Base-by-base conservation (phyloP, 2,797 vertebrate genomes). In the Carapus acus region DNA sequence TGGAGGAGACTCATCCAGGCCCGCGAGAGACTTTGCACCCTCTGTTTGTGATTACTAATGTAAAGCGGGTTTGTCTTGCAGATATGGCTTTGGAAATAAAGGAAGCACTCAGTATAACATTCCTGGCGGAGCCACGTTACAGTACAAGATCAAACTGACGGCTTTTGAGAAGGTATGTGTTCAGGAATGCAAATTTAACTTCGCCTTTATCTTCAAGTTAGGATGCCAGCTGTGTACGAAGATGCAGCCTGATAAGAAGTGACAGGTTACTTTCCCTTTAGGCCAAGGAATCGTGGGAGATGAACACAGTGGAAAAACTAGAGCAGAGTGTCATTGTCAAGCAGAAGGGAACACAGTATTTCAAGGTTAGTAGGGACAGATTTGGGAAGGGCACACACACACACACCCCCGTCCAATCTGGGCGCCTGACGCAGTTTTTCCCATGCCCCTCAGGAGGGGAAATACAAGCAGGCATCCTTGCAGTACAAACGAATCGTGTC, bases 261-360 rank as follows among this genome's bases (percentile, higher is more conserved):
- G 6, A 55, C 17, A 7, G 1, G 23, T 54, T 61, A 46, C 38
- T 1, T 56, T 57, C 37, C 48, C 33, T 59, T 42, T 39, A 98
- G 96, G 91, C 93, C n/a, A 98, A 98, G 63, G 94, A 97, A 49
- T 93, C 94, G 1, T 98, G 95, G 96, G 95, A 98, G 76, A 96
- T 97, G 94, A 95, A 88, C 73, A 81, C 88, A 0, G 54, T 65
- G 24, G 96, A 98, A 84, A 99, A 98, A 76, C 59, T 98, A 74
- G 92, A 97, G 34, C 96, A 98, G 81, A 92, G 93, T 36, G 1
- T 13, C 54, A 91, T 97, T 19, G 90, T 95, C 55, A 99, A 99
- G 80, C 94, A 96, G 68, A 93, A 92, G 44, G 95, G 96, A 68
- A 94, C 95, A 1, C 88, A 91, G 45, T 93, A 93, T 77, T 98